Conservation (phyloP, 2,797 vertebrate species). For the Crocidura indochinensis region DNA sequence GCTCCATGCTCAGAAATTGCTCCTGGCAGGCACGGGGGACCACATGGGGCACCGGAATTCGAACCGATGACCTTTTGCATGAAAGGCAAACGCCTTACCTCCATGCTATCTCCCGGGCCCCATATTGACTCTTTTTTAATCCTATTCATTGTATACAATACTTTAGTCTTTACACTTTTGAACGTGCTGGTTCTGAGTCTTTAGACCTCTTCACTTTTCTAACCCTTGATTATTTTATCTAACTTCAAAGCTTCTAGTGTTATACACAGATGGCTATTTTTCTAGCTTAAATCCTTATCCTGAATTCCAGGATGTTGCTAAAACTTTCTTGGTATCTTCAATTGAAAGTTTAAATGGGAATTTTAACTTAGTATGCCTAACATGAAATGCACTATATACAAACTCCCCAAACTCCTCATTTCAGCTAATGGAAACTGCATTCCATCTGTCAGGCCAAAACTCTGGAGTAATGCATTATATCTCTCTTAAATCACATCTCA, state of each 20-base stretch:
- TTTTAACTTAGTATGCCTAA: slow-evolving; percentile 37
- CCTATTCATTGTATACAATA: neutral
- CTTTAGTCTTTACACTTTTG: neutral
- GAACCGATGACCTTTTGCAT: too few species aligned
- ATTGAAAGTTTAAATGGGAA: neutral
- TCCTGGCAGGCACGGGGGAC: too few species aligned
- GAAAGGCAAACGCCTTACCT: too few species aligned
- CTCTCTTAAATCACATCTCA: slow-evolving; percentile 17
- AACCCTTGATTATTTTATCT: neutral
- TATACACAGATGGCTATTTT: neutral
- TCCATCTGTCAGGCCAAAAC: neutral
- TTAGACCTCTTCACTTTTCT: neutral
- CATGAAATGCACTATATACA: neutral
- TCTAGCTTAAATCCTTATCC: slow-evolving; percentile 1
- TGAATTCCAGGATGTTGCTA: slow-evolving; percentile 39
- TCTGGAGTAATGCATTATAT: neutral
- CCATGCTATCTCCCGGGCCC: too few species aligned
- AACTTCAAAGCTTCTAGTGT: neutral
- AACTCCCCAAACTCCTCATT: neutral
- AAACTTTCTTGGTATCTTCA: slow-evolving; percentile 23
- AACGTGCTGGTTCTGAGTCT: neutral
- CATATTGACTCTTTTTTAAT: neutral
- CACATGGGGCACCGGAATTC: too few species aligned
- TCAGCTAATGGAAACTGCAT: neutral
- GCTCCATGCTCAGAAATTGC: too few species aligned